Evolutionary conservation across 2,888 invertebrate genomes (phyloP), one percentile per base, ranked within the genome.

Genomic region (Netelia virgata): DNA sequence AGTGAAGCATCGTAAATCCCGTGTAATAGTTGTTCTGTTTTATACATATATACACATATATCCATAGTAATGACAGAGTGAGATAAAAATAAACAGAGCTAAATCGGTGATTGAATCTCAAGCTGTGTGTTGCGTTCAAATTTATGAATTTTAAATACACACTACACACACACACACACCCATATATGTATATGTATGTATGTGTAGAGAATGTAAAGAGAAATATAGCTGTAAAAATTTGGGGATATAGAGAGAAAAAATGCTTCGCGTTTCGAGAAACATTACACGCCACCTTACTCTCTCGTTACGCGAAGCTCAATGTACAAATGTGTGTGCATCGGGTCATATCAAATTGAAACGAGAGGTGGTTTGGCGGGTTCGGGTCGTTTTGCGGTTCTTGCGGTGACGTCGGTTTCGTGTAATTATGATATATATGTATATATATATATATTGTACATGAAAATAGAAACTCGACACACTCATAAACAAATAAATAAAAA

Each of bases 381-480:
- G 57, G 16, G 16, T 14, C 43, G 53, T 75, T 73, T 68, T 63
- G 55, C 61, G 69, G 18, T 74, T 63, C 36, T 53, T 61, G 28
- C 72, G 55, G 47, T 36, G 28, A 14, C 36, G 18, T 57, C n/a
- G 57, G 47, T 63, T 70, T 57, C 16, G 43, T 59, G 75, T 75
- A 16, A 66, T 73, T 50, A 70, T 83, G 64, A 79, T 16, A 57
- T 36, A 36, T 36, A 36, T 36, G 6, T 36, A 36, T 36, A 36
- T 36, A 36, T 36, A 8, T 36, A 36, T 36, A 88, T 82, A 83
- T 85, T 84, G 76, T 82, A 86, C 70, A 82, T 83, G 84, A 87
- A 79, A 82, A 88, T 87, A 90, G 79, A 89, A 89, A 88, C 86
- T 91, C 87, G 91, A 91, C 88, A 91, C 90, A 92, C 87, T 87